Percentiles rank a stretch among this genome's conserved stretches.
Evolutionary conservation across 30 jellyfish, hydroid and myxozoan species (phyloP).

Genomic region (Haliclystus octoradiatus): DNA sequence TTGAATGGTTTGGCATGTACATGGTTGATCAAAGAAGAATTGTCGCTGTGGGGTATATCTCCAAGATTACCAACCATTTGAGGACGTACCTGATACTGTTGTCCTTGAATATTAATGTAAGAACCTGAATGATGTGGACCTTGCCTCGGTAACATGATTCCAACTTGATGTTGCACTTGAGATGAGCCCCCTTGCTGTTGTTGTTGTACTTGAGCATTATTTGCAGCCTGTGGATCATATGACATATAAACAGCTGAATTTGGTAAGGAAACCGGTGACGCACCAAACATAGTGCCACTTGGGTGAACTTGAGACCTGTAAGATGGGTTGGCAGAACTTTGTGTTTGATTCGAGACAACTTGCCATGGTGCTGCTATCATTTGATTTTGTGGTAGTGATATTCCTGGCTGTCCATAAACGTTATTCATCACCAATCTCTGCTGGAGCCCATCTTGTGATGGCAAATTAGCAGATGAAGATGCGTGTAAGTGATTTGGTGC

Average conservation of each 20-base stretch:
- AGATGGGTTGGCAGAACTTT: background rate
- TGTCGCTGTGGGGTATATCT: slow-evolving; percentile 34
- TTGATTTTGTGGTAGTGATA: slow-evolving; percentile 62
- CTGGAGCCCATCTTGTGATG: slow-evolving; percentile 54
- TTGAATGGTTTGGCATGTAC: slow-evolving; percentile 96
- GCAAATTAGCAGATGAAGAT: slow-evolving; percentile 28
- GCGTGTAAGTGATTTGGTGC: slow-evolving; percentile 38
- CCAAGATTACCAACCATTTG: slow-evolving; percentile 10
- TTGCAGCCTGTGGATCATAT: slow-evolving; percentile 2
- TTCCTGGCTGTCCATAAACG: slow-evolving; percentile 47
- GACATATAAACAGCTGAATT: background rate
- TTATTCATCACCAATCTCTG: slow-evolving; percentile 2
- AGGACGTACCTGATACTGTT: background rate
- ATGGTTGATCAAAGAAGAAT: slow-evolving; percentile 78
- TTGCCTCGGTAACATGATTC: background rate
- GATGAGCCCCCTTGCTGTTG: background rate
- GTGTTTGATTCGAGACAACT: slow-evolving; percentile 46
- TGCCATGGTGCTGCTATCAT: slow-evolving; percentile 73
- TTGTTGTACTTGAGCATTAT: background rate
- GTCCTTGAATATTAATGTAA: background rate
- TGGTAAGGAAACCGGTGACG: slow-evolving; percentile 1
- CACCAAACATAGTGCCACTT: background rate
- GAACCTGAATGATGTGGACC: background rate
- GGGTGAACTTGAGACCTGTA: background rate
- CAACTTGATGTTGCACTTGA: background rate